These are phyloP conservation scores for Antennarius maculatus DNA, from an alignment of 2,797 vertebrate species.

Conservation along the genomic window DNA sequence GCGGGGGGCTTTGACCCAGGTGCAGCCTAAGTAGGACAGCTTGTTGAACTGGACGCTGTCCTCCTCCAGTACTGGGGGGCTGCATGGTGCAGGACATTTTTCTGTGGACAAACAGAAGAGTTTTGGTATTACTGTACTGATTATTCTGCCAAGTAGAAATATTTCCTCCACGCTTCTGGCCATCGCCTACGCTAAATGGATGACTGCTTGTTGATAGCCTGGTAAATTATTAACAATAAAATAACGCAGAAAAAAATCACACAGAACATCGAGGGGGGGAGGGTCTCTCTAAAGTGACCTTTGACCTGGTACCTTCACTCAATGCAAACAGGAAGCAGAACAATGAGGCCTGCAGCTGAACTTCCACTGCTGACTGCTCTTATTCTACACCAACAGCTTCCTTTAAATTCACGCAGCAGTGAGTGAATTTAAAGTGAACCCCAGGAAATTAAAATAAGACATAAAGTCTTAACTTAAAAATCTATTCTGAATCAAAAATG, in stretches of 20 bases:
- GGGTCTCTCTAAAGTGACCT: conserved; percentile 16
- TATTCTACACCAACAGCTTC: conserved; percentile 43
- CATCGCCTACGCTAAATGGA: no score
- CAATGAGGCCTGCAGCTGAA: conserved; percentile 62
- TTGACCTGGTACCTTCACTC: conserved; percentile 48
- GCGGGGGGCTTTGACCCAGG: conserved; percentile 93
- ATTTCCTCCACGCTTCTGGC: no score
- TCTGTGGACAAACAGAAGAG: conserved; percentile 41
- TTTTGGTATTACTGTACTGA: not conserved
- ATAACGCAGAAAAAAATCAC: not conserved
- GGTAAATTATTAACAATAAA: not conserved
- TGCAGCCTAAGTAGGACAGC: conserved; percentile 92
- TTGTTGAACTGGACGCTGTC: conserved; percentile 97
- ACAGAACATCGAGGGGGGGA: conserved; percentile 15
- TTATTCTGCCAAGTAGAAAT: not conserved
- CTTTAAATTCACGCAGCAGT: conserved; percentile 39
- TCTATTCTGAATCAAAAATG: no score
- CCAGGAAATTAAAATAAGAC: no score
- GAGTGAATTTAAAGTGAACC: not conserved
- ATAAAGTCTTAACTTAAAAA: no score
- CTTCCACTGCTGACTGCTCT: conserved; percentile 53
- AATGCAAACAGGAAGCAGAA: conserved; percentile 77
- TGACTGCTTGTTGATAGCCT: not conserved
- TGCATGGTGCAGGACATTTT: conserved; percentile 38
- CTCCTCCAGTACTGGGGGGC: conserved; percentile 82